Percentiles rank a stretch among this genome's conserved stretches.
phyloP scores from a whole-genome alignment of 2,888 invertebrate species.

The Agonopterix alstromeriana region DNA sequence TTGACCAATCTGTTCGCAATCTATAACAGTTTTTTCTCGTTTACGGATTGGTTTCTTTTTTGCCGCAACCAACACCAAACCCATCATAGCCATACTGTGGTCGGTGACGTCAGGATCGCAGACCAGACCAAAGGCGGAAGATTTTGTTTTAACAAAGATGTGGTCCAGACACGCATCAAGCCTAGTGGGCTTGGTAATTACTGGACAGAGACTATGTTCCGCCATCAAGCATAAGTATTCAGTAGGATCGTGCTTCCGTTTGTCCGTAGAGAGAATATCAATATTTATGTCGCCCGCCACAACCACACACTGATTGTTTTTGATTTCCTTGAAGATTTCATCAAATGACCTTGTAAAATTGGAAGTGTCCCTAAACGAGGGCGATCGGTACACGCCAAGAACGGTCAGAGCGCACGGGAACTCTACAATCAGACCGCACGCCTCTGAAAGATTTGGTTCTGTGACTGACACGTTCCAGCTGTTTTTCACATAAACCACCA shows the following conservation, averaged over 20 bases:
- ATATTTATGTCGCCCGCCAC: too few species aligned
- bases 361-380: not conserved
- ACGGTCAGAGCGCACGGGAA: not conserved
- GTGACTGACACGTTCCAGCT: not conserved
- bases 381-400: constrained; percentile 2
- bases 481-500: too few species aligned
- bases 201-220: not conserved
- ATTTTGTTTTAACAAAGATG: too few species aligned
- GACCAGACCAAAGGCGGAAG: too few species aligned
- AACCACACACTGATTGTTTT: too few species aligned
- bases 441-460: not conserved
- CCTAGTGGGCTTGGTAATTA: not conserved
- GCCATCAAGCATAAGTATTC: not conserved
- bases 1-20: too few species aligned
- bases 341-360: not conserved
- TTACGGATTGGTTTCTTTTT: too few species aligned
- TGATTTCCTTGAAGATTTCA: not conserved
- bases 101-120: too few species aligned
- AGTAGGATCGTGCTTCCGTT: not conserved
- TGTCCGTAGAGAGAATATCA: too few species aligned
- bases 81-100: too few species aligned
- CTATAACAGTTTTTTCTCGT: too few species aligned
- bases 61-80: too few species aligned
- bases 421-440: not conserved
- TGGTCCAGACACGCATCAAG: not conserved